Evolutionary conservation across 2,113 vertebrate genomes (phyloP).

Genomic region (Tonatia bakeri): DNA sequence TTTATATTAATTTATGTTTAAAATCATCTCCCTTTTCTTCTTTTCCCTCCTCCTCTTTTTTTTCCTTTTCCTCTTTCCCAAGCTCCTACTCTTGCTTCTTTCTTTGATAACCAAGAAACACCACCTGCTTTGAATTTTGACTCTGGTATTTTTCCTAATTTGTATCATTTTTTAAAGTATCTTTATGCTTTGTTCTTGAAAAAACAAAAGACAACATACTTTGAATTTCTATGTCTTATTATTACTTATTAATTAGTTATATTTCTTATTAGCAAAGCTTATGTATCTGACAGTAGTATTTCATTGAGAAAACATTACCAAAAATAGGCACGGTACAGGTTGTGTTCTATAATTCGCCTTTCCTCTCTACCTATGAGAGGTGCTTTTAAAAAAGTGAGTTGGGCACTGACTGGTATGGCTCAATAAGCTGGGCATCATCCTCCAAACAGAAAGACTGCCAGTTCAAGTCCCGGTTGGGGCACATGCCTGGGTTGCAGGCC

Average conservation of each 20-base stretch:
- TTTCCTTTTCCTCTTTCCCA: background rate
- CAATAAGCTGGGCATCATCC: no score
- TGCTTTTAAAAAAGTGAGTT: background rate
- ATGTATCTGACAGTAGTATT: background rate
- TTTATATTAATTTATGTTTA: background rate
- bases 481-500: no score
- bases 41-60: background rate
- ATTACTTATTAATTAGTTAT: background rate
- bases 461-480: no score
- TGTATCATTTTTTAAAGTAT: background rate
- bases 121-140: background rate
- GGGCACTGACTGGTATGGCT: no score
- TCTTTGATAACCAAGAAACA: background rate
- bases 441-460: no score
- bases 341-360: constrained; percentile 26
- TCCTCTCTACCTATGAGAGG: background rate
- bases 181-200: background rate
- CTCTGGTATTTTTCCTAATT: background rate
- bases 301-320: background rate
- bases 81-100: background rate
- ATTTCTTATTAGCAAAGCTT: background rate
- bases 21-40: background rate
- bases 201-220: background rate
- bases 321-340: background rate
- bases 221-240: background rate